Evolutionary conservation across 2,888 invertebrate genomes (phyloP), one percentile per base, ranked within the genome.

Genomic region (Siphlonurus alternatus): DNA sequence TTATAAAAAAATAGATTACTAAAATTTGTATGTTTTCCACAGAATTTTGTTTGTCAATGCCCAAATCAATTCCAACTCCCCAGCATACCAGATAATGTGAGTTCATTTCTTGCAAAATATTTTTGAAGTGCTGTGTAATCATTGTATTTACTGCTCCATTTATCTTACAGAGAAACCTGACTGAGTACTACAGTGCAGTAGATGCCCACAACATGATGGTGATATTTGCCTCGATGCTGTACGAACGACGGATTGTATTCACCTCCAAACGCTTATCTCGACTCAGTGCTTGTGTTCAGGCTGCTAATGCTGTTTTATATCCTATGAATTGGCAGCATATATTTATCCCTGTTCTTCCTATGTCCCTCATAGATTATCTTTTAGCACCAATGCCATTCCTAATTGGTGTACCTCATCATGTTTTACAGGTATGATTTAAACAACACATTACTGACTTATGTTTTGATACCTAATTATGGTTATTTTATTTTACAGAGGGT

Each of bases 251-350:
- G 60, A 91, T 99, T 66, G 86, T 98, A 64, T 89, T 99, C 71
- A 93, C 90, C 7, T 96, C 97, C 1, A 85, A 86, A 67, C 90
- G 90, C 73, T 80, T 97, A 67, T 91, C 92, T 68, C 82, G 93
- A 66, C 79, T 99, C 61, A 94, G 94, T 62, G 93, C 97, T 0
- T 91, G 92, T 72, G 90, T 92, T 24, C 94, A 96, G 76, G 96
- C 96, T 18, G 93, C 95, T 20, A 93, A 94, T 74, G 86, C 91
- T 67, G 86, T 98, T 61, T 84, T 99, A 56, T 97, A 95, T 77
- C 98, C 98, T 1, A 96, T 99, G 95, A 88, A 89, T 69, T 98
- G 98, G 98, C 97, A 98, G 77, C 96, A 97, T 73, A 93, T 98
- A 73, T 98, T 92, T 76, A 96, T 98, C 76, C 97, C 97, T 63